Percentiles rank a stretch among this genome's conserved stretches.
Evolutionary conservation across 2,113 vertebrate genomes (phyloP).

Genomic region (Toxotes chatareus): DNA sequence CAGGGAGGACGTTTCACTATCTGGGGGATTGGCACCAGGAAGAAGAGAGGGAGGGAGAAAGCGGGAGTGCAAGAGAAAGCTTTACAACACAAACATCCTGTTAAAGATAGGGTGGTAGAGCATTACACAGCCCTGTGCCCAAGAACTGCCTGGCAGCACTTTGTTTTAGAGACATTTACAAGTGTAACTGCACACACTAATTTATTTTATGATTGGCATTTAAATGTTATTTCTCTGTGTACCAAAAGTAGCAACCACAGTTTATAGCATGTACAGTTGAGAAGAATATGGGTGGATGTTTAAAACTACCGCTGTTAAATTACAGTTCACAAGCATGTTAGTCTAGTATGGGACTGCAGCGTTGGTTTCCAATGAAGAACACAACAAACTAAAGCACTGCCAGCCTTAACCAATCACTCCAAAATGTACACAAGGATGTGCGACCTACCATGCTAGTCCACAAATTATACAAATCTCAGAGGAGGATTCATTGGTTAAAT

Average conservation of each 20-base stretch:
- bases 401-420: neutral
- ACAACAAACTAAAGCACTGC: neutral
- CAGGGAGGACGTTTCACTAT: conserved; percentile 61
- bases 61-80: conserved; percentile 20
- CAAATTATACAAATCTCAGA: conserved; percentile 16
- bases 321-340: neutral
- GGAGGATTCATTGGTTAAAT: neutral
- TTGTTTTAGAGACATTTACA: conserved; percentile 56
- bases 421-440: neutral
- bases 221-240: conserved; percentile 37
- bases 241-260: neutral
- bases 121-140: conserved; percentile 21
- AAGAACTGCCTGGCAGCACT: conserved; percentile 43
- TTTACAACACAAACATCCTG: conserved; percentile 54
- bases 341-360: neutral
- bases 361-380: neutral
- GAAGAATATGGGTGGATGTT: neutral
- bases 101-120: conserved; percentile 47
- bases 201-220: conserved; percentile 59
- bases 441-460: neutral
- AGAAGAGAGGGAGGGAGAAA: neutral
- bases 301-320: neutral
- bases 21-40: conserved; percentile 57
- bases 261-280: conserved; percentile 2
- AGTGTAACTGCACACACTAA: conserved; percentile 38